Base-by-base conservation (phyloP, 1,140 invertebrate species). In the Solenopsis invicta region DNA sequence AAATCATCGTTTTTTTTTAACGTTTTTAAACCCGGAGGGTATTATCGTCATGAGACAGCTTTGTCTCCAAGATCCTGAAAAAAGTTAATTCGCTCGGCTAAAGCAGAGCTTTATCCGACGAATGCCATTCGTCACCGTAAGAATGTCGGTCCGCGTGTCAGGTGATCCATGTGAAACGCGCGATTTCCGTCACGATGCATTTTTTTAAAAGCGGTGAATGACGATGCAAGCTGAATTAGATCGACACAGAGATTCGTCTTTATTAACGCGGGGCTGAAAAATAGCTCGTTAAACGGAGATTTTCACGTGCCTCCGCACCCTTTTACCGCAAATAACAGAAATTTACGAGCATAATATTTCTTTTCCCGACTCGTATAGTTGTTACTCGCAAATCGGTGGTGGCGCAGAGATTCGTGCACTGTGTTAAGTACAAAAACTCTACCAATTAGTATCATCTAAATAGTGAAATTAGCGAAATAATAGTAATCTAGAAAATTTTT, bases 191-290 rank as follows among this genome's bases (percentile, higher is more conserved):
- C 41, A 29, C 41, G 18, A 13, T 78, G 4, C 61, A 78, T 67
- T 78, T 64, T 66, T 48, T 62, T 6, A 24, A n/a, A 21, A 66
- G n/a, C 24, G 45, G 12, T 24, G 56, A 48, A 62, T 62, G 24
- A 16, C 54, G 37, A 66, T 37, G 45, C 61, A 34, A 16, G 18
- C 76, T 66, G 29, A 13, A 66, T 66, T 50, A 52, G 24, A 78
- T 66, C 61, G 62, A 13, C 45, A 41, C 18, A 37, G 56, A 48
- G n/a, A 77, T 67, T 66, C 24, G 24, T 78, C 45, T 78, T 78
- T 78, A 66, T 78, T 78, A 78, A 52, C 12, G 24, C 24, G 29
- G 6, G 24, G 13, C 24, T 78, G 76, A 78, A 66, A 52, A 78
- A 67, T 66, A 29, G n/a, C 29, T 78, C 18, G 61, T 67, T 78